Percentiles rank a stretch among this genome's conserved stretches.
phyloP scores from a whole-genome alignment of 2,888 invertebrate species.

The Tetropium fuscum region DNA sequence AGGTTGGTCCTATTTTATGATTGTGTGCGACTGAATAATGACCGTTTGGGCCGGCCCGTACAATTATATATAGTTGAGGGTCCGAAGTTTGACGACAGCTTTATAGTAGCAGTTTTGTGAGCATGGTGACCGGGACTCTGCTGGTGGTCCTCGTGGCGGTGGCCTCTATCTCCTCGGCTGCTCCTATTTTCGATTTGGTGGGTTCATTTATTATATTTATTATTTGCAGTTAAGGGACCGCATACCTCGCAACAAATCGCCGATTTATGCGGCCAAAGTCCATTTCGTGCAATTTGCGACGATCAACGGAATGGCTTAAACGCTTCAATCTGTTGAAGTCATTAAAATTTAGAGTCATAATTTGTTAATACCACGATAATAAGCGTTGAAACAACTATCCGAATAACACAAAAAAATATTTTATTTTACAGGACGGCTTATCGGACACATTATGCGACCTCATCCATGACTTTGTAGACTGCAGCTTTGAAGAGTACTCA shows the following conservation, averaged over 20 bases:
- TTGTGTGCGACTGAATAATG: slow-evolving; percentile 44
- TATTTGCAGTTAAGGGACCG: slow-evolving; percentile 15
- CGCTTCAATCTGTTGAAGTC: no score
- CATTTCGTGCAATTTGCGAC: no score
- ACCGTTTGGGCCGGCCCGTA: slow-evolving; percentile 28
- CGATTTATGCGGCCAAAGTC: no score
- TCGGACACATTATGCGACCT: no score
- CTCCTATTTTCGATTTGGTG: slow-evolving; percentile 40
- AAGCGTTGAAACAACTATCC: no score
- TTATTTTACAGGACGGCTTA: not conserved
- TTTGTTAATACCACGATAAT: no score
- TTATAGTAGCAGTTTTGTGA: slow-evolving; percentile 48
- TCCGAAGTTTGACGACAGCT: slow-evolving; percentile 48
- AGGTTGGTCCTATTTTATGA: slow-evolving; percentile 41
- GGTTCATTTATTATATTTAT: slow-evolving; percentile 26
- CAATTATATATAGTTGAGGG: slow-evolving; percentile 36
- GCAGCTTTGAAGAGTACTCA: not conserved
- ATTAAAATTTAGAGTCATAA: no score
- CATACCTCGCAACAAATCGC: no score
- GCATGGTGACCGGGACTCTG: slow-evolving; percentile 48
- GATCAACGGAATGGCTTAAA: no score
- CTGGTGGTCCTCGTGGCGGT: slow-evolving; percentile 53
- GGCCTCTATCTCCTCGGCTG: slow-evolving; percentile 43
- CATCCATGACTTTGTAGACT: not conserved
- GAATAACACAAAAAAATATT: no score